Percentiles rank a stretch among this genome's conserved stretches.
phyloP scores from a whole-genome alignment of 1,140 invertebrate genomes.

The Calliphora vicina region DNA sequence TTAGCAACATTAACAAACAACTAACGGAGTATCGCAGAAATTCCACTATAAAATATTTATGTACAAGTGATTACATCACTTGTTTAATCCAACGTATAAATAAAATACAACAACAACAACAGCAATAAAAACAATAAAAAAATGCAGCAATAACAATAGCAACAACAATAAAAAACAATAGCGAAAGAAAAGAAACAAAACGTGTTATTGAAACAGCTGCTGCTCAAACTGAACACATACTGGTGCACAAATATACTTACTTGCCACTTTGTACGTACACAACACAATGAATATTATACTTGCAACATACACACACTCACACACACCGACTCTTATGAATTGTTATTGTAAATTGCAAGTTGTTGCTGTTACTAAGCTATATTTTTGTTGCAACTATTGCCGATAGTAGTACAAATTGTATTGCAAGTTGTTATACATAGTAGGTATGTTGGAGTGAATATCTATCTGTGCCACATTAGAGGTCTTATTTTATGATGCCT shows the following conservation, averaged over 20 bases:
- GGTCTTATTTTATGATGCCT: background rate
- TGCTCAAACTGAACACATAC: background rate
- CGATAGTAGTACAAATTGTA: background rate
- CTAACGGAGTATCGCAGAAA: conserved; percentile 31
- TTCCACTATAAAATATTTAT: conserved; percentile 31
- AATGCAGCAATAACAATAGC: background rate
- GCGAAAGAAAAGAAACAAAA: conserved; percentile 7
- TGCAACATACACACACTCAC: background rate
- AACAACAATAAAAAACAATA: conserved; percentile 4
- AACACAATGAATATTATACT: background rate
- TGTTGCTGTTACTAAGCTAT: background rate
- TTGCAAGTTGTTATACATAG: background rate
- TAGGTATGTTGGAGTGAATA: no score
- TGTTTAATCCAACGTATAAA: background rate
- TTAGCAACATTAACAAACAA: conserved; percentile 11
- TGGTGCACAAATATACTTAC: background rate
- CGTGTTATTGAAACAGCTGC: conserved; percentile 32
- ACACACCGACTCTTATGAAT: background rate
- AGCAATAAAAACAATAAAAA: background rate
- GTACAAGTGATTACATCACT: conserved; percentile 31
- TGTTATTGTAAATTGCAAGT: background rate
- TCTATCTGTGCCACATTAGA: no score
- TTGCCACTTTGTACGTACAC: background rate
- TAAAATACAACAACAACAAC: background rate
- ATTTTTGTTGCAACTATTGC: background rate